A percentile compares a stretch with the other conserved stretches of the same genome.
Conservation (phyloP, 2,797 vertebrate genomes). For the Dromococcyx pavoninus region DNA sequence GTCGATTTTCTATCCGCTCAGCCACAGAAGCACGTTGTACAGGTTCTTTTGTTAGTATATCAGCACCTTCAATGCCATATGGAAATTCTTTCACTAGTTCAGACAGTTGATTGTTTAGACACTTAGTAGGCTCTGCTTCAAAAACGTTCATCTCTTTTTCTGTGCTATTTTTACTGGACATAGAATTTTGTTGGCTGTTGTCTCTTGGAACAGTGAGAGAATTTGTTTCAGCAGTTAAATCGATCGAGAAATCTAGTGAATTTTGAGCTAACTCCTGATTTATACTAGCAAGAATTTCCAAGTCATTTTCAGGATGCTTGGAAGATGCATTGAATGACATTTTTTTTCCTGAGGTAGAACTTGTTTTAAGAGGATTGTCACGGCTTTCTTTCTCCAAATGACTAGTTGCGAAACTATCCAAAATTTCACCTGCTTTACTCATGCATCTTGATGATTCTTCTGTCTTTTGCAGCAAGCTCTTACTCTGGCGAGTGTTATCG, state of each 20-base stretch:
- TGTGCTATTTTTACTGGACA: not conserved
- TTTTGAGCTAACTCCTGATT: not conserved
- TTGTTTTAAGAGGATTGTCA: not conserved
- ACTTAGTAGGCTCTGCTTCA: not conserved
- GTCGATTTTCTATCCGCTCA: not conserved
- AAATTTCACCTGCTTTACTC: not conserved
- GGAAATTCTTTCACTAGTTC: constrained; percentile 79
- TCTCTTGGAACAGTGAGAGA: not conserved
- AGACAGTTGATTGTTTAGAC: constrained; percentile 68
- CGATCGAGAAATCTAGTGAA: not conserved
- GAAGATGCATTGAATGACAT: not conserved
- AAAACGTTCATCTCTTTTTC: not conserved
- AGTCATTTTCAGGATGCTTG: not conserved
- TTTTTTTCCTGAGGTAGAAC: not conserved
- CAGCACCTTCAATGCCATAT: constrained; percentile 72
- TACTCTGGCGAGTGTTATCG: not conserved
- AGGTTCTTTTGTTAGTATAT: not conserved
- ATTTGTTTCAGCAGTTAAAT: not conserved
- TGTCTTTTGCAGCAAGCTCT: not conserved
- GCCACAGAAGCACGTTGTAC: not conserved
- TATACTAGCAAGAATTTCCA: not conserved
- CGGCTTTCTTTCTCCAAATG: not conserved
- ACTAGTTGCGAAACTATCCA: not conserved
- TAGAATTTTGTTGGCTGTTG: not conserved
- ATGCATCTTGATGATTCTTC: not conserved